Percentiles rank a stretch among this genome's conserved stretches.
Conservation (phyloP, 2,888 invertebrate genomes). For the Crocallis elinguaria region DNA sequence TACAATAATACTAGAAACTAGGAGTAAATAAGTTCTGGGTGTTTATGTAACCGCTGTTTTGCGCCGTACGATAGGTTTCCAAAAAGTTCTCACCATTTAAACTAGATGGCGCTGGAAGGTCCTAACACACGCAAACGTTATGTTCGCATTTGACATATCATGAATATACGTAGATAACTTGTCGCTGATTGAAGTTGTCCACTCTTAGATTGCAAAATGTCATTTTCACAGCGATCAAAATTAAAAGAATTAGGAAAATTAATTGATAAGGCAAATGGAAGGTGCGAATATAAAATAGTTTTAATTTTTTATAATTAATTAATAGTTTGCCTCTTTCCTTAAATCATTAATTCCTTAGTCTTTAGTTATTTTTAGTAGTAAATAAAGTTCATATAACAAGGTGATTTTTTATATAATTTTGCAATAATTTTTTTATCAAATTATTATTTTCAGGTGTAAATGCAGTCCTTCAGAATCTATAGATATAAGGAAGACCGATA, state of each 20-base stretch:
- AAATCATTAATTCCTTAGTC: too few relatives aligned
- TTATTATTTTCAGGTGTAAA: conserved; percentile 4
- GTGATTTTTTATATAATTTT: too few relatives aligned
- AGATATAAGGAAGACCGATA: background rate
- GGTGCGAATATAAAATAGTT: too few relatives aligned
- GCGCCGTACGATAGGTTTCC: background rate
- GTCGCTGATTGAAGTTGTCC: too few relatives aligned
- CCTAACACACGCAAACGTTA: conserved; percentile 20
- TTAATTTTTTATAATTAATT: too few relatives aligned
- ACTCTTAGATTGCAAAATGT: background rate
- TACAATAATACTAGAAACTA: background rate
- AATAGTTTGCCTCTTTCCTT: too few relatives aligned
- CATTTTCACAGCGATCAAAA: background rate
- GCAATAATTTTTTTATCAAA: background rate
- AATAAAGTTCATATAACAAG: too few relatives aligned
- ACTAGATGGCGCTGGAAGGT: conserved; percentile 6
- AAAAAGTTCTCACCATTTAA: background rate
- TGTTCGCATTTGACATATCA: background rate
- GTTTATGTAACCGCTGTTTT: background rate
- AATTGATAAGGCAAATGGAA: conserved; percentile 43
- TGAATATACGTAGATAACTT: too few relatives aligned
- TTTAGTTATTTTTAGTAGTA: too few relatives aligned
- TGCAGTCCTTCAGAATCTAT: background rate
- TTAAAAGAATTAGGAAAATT: conserved; percentile 40
- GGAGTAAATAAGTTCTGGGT: background rate